These are phyloP conservation scores for Phalloptychus januarius DNA, from an alignment of 2,797 vertebrate species.

Conservation along the genomic window DNA sequence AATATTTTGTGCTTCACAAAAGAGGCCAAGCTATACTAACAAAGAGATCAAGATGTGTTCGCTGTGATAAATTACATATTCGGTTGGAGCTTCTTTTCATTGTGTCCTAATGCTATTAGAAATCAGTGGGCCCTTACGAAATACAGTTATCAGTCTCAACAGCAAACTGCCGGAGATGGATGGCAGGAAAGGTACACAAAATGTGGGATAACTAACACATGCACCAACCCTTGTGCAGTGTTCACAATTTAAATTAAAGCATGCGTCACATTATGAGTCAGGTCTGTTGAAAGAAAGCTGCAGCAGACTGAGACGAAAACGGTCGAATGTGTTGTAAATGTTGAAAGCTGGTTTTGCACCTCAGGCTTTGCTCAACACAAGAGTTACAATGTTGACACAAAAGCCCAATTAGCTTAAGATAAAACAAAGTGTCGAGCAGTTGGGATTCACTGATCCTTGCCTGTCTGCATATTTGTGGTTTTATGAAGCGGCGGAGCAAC, in stretches of 20 bases:
- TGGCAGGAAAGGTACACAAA: conserved; percentile 1
- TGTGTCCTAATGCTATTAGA: conserved; percentile 19
- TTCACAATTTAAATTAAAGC: conserved; percentile 25
- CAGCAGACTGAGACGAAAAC: neutral
- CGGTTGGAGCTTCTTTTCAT: conserved; percentile 18
- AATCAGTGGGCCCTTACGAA: conserved; percentile 15
- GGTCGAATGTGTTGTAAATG: neutral
- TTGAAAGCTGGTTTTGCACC: neutral
- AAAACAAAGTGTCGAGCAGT: neutral
- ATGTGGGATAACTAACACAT: conserved; percentile 38
- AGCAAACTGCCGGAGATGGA: neutral
- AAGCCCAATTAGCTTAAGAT: neutral
- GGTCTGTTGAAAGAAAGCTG: neutral
- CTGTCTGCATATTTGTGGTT: neutral
- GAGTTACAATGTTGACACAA: neutral
- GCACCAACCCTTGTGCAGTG: neutral
- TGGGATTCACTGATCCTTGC: neutral
- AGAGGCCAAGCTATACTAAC: neutral
- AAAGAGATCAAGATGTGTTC: neutral
- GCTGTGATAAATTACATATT: conserved; percentile 37
- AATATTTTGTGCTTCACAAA: neutral
- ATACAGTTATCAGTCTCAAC: conserved; percentile 37
- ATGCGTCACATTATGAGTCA: neutral
- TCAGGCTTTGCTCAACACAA: neutral
- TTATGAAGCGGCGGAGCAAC: neutral